These are phyloP conservation scores for Orthosia gothica DNA, from an alignment of 2,888 invertebrate genomes.

Conservation along the genomic window DNA sequence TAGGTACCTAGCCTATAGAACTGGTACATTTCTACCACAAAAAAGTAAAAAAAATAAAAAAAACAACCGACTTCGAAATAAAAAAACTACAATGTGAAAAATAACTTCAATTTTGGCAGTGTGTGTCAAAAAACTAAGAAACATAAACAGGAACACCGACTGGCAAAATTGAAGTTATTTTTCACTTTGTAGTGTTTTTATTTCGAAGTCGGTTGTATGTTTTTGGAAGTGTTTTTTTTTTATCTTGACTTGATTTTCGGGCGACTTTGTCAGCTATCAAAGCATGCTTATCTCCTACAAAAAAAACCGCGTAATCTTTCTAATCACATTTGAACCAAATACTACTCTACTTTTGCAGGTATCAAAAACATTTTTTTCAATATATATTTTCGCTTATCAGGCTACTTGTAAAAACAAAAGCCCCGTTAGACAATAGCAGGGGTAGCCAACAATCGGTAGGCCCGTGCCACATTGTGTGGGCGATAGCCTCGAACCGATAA, in stretches of 20 bases:
- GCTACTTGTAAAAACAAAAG: slow-evolving; percentile 76
- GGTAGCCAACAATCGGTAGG: slow-evolving; percentile 74
- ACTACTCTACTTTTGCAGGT: slow-evolving; percentile 35
- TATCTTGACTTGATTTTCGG: background rate
- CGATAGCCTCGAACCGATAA: slow-evolving; percentile 63
- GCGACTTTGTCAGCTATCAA: background rate
- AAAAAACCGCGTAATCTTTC: background rate
- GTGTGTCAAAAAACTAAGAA: too few species aligned
- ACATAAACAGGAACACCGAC: too few species aligned
- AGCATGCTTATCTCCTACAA: slow-evolving; percentile 1
- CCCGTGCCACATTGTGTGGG: slow-evolving; percentile 79
- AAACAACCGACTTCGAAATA: too few species aligned
- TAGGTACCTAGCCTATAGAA: too few species aligned
- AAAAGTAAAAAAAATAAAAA: too few species aligned
- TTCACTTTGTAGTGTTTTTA: too few species aligned
- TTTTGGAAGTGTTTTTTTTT: background rate
- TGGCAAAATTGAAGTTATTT: too few species aligned
- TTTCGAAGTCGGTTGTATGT: too few species aligned
- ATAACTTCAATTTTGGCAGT: too few species aligned
- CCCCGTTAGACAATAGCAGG: slow-evolving; percentile 75
- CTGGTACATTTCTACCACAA: too few species aligned
- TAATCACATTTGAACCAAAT: slow-evolving; percentile 39
- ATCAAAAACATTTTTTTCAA: slow-evolving; percentile 53
- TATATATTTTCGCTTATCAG: slow-evolving; percentile 70
- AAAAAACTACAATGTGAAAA: too few species aligned